A percentile compares a stretch with the other conserved stretches of the same genome.
These are phyloP conservation scores for Alaudala cheleensis DNA, from an alignment of 2,113 vertebrate genomes.

Conservation along the genomic window DNA sequence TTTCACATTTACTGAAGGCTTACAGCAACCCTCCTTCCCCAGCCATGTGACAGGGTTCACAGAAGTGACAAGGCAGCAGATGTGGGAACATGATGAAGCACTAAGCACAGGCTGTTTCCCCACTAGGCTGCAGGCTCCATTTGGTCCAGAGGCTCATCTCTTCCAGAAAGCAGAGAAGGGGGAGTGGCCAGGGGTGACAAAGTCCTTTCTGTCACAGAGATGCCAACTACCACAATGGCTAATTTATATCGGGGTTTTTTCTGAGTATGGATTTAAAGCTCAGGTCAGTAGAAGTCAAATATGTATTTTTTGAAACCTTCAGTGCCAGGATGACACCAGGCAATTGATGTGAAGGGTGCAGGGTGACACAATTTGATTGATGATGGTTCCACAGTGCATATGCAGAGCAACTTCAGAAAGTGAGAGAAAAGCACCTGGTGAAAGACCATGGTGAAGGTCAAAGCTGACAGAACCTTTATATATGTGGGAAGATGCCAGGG, in stretches of 20 bases:
- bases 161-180: background rate
- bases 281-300: background rate
- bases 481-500: background rate
- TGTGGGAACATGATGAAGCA: background rate
- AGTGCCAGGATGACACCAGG: background rate
- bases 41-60: background rate
- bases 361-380: background rate
- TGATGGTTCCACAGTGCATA: background rate
- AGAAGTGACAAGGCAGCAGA: background rate
- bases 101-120: background rate
- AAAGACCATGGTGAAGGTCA: constrained; percentile 44
- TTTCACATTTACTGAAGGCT: background rate
- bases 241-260: background rate
- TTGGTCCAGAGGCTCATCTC: background rate
- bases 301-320: background rate
- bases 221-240: background rate
- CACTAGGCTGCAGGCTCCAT: background rate
- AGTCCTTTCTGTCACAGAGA: background rate
- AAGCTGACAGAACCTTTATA: constrained; percentile 39
- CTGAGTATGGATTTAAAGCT: background rate
- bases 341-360: background rate
- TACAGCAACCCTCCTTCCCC: background rate
- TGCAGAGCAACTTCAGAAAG: constrained; percentile 9
- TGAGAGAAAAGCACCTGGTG: constrained; percentile 1
- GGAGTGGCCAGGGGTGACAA: background rate